Evolutionary conservation across 1,140 invertebrate genomes (phyloP).

Genomic region (Battus philenor): DNA sequence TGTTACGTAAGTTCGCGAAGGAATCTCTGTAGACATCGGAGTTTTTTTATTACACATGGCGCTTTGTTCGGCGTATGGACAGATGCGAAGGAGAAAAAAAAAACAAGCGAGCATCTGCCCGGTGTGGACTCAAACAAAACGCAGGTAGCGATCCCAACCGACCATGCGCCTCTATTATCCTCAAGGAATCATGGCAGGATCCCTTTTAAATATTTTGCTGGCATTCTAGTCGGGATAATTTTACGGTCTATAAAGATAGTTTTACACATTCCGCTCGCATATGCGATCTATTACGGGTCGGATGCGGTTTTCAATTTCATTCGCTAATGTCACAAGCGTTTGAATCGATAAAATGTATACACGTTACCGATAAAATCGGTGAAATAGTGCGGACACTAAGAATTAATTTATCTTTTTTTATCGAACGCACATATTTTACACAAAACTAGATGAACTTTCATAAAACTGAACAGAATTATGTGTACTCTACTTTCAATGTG

Average conservation of each 20-base stretch:
- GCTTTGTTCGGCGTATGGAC: constrained; percentile 30
- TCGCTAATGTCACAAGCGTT: neutral
- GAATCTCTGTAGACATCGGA: constrained; percentile 25
- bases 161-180: constrained; percentile 25
- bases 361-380: too few relatives aligned
- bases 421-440: too few relatives aligned
- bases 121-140: constrained; percentile 42
- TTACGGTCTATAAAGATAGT: constrained; percentile 8
- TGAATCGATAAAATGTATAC: too few relatives aligned
- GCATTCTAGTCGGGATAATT: constrained; percentile 10
- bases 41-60: constrained; percentile 26
- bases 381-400: too few relatives aligned
- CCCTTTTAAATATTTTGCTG: constrained; percentile 28
- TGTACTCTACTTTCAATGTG: too few relatives aligned
- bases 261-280: neutral
- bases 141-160: constrained; percentile 38
- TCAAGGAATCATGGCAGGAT: constrained; percentile 26
- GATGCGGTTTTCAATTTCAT: neutral
- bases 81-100: constrained; percentile 33
- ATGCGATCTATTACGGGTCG: neutral
- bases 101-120: constrained; percentile 40
- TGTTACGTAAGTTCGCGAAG: constrained; percentile 14
- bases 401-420: too few relatives aligned
- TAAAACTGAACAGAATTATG: too few relatives aligned
- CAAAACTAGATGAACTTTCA: too few relatives aligned